Evolutionary conservation across 2,797 vertebrate genomes (phyloP), one percentile per base, ranked within the genome.

Genomic region (Gambelia wislizenii): DNA sequence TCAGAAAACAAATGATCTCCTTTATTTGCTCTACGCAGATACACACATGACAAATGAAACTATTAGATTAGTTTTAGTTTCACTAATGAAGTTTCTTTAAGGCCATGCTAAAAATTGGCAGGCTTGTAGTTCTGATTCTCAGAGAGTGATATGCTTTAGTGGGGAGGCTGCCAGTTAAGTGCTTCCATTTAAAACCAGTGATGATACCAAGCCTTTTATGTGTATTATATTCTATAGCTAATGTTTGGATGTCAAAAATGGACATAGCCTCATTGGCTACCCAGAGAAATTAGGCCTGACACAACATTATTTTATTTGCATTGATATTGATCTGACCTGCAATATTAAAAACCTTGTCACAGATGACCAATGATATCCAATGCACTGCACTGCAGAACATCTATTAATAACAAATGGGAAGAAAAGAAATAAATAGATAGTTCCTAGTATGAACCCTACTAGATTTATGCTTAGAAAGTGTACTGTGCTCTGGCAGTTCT

Each of bases 161-260:
- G 88, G 82, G 89, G 92, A 90, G 25, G 0, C 44, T 86, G 91
- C 90, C 90, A 93, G 84, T 54, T 80, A 87, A 90, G 89, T 83
- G 82, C 88, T 94, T 87, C 94, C 93, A 93, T 94, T 95, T 91
- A 94, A 91, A 91, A 93, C 90, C 87, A 0, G 84, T 89, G 85
- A 89, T 93, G 13, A 0, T 80, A 88, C 81, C 76, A 0, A 0
- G 8, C 87, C 92, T 91, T 94, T 94, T 93, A 87, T 92, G 92
- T 92, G 85, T 89, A 92, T 75, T 92, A 90, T 85, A 90, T 87
- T 91, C 92, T 90, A 94, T 92, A 93, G 84, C 93, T 36, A 92
- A 91, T 89, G 91, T 93, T 93, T 93, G 93, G 91, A 92, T 93
- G 81, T 91, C 6, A 1, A 91, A 93, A 89, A 88, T 88, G 89